phyloP scores from a whole-genome alignment of 2,113 vertebrate species.

The Eretmochelys imbricata region DNA sequence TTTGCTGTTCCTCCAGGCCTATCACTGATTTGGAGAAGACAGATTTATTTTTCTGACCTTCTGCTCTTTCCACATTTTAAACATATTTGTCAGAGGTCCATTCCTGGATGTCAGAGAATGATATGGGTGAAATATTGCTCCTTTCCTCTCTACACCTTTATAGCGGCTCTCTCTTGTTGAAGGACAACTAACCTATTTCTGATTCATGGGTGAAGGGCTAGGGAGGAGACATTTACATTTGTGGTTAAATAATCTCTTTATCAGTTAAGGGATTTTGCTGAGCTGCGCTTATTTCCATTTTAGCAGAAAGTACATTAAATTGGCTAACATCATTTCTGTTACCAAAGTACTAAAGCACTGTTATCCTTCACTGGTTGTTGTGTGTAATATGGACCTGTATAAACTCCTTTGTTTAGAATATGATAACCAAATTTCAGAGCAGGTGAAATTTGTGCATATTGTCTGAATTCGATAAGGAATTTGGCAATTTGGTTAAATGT shows the following conservation, averaged over 20 bases:
- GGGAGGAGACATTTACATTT: neutral
- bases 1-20: neutral
- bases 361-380: neutral
- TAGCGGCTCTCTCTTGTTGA: neutral
- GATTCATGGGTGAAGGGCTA: conserved; percentile 9
- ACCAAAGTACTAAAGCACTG: neutral
- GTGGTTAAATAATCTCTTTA: neutral
- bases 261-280: neutral
- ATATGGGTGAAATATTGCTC: accelerated
- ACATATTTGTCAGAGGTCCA: conserved; percentile 8
- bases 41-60: neutral
- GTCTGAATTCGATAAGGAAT: neutral
- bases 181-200: neutral
- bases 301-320: neutral
- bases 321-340: neutral
- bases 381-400: neutral
- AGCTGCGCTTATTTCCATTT: neutral
- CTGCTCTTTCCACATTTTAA: conserved; percentile 1
- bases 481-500: neutral
- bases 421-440: neutral
- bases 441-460: neutral
- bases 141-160: neutral
- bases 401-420: neutral
- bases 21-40: neutral
- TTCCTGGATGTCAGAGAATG: neutral